Evolutionary conservation across 2,113 vertebrate genomes (phyloP), one percentile per base, ranked within the genome.

Genomic region (Anhinga rufa): DNA sequence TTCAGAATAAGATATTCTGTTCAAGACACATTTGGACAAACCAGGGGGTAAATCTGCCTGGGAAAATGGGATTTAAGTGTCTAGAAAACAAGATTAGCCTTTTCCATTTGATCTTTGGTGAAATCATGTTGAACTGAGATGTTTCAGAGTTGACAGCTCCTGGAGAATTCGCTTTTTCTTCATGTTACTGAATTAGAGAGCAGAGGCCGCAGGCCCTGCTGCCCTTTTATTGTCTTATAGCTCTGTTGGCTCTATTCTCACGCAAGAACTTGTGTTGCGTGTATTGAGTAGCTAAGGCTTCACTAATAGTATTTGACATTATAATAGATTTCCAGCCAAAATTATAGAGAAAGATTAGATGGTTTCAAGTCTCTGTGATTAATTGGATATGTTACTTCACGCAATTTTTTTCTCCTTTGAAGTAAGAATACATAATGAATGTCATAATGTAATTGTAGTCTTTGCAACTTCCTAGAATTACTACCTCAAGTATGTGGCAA

Each of bases 61-160:
- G 88, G 93, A 98, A 97, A 98, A 97, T 88, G 86, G 96, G 92
- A 98, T 94, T 89, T 93, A 97, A 96, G 93, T 94, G 88, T 96
- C 97, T 97, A 96, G 95, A 98, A 98, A 96, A 97, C n/a, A 95
- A 97, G 95, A 98, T 97, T 97, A 97, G 76, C 79, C 42, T 97
- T 95, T 93, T 95, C 83, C 26, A 94, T 95, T 95, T 97, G 86
- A 96, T 96, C 96, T 96, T 97, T 95, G 79, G 70, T 90, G 97
- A 96, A 97, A 97, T 89, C 89, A 77, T 57, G 38, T 87, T 95
- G 92, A 97, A 94, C 95, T 93, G 92, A 97, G 96, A 97, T 96
- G 80, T 97, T 96, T 97, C 62, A 64, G 76, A 90, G 49, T 36
- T 94, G 96, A 94, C 93, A 96, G 90, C 89, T 97, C 95, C 88